Conservation (phyloP, 64 coral and sea anemone species). For the Montipora cactus region DNA sequence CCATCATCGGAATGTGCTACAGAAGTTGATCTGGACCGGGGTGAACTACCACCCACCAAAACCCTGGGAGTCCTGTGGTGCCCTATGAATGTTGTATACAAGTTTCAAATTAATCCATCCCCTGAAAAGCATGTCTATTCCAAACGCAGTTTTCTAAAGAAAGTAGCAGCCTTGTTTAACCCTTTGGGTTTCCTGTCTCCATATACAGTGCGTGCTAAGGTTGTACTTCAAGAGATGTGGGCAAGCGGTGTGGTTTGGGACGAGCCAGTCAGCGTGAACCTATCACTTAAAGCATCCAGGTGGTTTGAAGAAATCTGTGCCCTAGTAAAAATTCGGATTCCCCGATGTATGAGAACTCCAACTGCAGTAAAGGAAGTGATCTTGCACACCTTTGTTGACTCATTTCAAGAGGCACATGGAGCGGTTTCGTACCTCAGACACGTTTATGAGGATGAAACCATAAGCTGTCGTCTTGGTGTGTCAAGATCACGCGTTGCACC, state of each 20-base stretch:
- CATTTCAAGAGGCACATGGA: constrained; percentile 45
- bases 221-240: constrained; percentile 52
- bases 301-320: not conserved
- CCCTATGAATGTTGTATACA: not conserved
- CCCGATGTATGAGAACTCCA: constrained; percentile 28
- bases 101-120: not conserved
- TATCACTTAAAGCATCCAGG: not conserved
- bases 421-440: not conserved
- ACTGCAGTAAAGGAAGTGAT: not conserved
- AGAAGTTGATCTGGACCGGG: not conserved
- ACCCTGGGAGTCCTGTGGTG: not conserved
- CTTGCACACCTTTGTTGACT: constrained; percentile 34
- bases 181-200: constrained; percentile 72
- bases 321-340: not conserved
- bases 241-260: constrained; percentile 39
- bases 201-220: constrained; percentile 41
- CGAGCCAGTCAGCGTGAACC: not conserved
- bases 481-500: constrained; percentile 30
- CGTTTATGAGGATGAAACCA: not conserved
- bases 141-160: constrained; percentile 66
- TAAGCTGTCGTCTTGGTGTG: not conserved
- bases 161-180: constrained; percentile 60
- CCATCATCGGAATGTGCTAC: not conserved
- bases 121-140: not conserved
- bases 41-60: not conserved